Evolutionary conservation across 2,797 vertebrate species (phyloP), one percentile per base, ranked within the genome.

Genomic region (Chiroxiphia lanceolata): DNA sequence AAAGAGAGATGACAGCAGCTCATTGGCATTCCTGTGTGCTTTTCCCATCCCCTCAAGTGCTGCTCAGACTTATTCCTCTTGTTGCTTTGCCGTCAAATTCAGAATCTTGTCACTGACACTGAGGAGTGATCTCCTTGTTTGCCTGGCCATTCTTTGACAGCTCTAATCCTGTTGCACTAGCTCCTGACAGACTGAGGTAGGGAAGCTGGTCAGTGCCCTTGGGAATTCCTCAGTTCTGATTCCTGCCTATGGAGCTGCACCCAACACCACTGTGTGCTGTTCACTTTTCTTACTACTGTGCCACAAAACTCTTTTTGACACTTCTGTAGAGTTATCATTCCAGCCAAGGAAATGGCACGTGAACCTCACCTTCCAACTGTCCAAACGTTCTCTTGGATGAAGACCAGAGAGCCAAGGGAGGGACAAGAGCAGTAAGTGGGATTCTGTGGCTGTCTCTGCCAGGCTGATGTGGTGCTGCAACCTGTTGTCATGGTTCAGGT

Each of bases 71-170:
- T 27, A 90, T 50, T 81, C 45, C 11, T 48, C 60, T 26, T 50
- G 34, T 10, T 75, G 80, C 80, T 94, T 45, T 75, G 83, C 90
- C 11, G 1, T 75, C 77, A 68, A 53, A 42, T 45, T 71, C 61
- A 75, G 54, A 42, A 50, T 54, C 80, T 42, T 51, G 45, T 53
- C 74, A 10, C 34, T 86, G 77, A 44, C 83, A 50, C 47, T 74
- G 92, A 59, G 29, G 68, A 83, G 80, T 54, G 70, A 92, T 92
- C 34, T 90, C 83, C 76, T 59, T 65, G 61, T 81, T 83, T 92
- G 74, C 86, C 71, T 64, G 42, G 86, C 36, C 74, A 15, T 34
- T 48, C 57, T 59, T 6, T 76, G 92, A 45, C 94, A 96, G 77
- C 15, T 82, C 74, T 90, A 38, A 71, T 71, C 72, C 69, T 42